These are phyloP conservation scores for Thalpophila matura DNA, from an alignment of 2,888 invertebrate genomes.

Conservation along the genomic window DNA sequence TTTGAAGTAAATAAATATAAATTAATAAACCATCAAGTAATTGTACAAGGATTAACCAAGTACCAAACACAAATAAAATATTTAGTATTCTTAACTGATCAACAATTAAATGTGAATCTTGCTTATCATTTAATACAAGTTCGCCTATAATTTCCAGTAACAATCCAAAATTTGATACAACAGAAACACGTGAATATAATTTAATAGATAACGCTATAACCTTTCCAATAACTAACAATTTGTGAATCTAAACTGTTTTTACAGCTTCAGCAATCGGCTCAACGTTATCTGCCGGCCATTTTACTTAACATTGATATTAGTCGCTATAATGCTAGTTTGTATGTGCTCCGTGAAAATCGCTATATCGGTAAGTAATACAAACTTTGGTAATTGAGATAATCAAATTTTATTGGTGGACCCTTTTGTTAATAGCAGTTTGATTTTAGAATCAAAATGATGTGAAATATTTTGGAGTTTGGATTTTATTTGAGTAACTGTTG, in stretches of 20 bases:
- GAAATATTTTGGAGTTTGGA: slow-evolving; percentile 16
- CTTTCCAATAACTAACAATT: slow-evolving; percentile 7
- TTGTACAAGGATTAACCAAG: too few species aligned
- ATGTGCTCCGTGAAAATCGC: slow-evolving; percentile 87
- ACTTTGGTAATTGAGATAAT: slow-evolving; percentile 38
- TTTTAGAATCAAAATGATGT: slow-evolving; percentile 12
- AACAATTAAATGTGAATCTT: background rate
- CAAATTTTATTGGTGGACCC: slow-evolving; percentile 43
- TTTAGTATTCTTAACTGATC: background rate
- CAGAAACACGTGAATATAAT: background rate
- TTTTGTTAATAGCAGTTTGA: slow-evolving; percentile 38
- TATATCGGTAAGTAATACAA: slow-evolving; percentile 78
- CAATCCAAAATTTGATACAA: background rate
- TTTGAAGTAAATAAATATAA: too few species aligned
- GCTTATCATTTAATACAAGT: background rate
- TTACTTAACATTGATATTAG: slow-evolving; percentile 81
- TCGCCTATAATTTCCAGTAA: background rate
- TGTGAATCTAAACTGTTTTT: slow-evolving; percentile 44
- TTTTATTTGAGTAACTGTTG: slow-evolving; percentile 7
- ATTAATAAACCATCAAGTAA: too few species aligned
- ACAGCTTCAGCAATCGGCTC: slow-evolving; percentile 81
- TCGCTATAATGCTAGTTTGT: slow-evolving; percentile 82
- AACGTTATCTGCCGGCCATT: slow-evolving; percentile 83
- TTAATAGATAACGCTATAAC: slow-evolving; percentile 1
- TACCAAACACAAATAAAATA: too few species aligned